Percentiles rank a stretch among this genome's conserved stretches.
Evolutionary conservation across 2,888 invertebrate genomes (phyloP).

Genomic region (Pomacea canaliculata): DNA sequence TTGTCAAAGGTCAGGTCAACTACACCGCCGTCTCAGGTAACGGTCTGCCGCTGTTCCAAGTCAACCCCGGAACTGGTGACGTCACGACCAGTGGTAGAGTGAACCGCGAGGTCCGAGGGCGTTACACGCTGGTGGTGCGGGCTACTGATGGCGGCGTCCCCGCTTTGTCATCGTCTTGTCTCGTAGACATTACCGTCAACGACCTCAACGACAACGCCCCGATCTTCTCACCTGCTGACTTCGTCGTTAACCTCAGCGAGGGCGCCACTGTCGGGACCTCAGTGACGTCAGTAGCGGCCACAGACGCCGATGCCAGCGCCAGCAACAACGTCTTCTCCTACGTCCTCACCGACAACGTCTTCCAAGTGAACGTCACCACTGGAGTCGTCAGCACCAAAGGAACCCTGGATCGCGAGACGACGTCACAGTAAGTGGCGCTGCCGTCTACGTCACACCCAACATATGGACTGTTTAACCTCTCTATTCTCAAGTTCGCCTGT

Average conservation of each 20-base stretch:
- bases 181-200: slow-evolving; percentile 45
- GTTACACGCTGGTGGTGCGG: slow-evolving; percentile 30
- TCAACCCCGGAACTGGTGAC: slow-evolving; percentile 45
- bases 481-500: too few relatives aligned
- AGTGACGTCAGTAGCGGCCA: slow-evolving; percentile 43
- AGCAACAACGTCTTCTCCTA: slow-evolving; percentile 53
- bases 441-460: too few relatives aligned
- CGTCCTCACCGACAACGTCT: slow-evolving; percentile 31
- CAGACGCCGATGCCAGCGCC: slow-evolving; percentile 48
- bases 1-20: slow-evolving; percentile 35
- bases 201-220: slow-evolving; percentile 61
- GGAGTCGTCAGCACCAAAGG: slow-evolving; percentile 46
- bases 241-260: slow-evolving; percentile 45
- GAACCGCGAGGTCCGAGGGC: slow-evolving; percentile 46
- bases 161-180: slow-evolving; percentile 36
- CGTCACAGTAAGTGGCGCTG: slow-evolving; percentile 39
- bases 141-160: slow-evolving; percentile 48
- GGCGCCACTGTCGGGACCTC: slow-evolving; percentile 41
- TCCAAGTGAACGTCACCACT: slow-evolving; percentile 41
- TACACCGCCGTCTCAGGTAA: slow-evolving; percentile 48
- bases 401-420: slow-evolving; percentile 51
- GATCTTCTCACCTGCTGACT: slow-evolving; percentile 37
- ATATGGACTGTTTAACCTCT: too few relatives aligned
- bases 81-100: slow-evolving; percentile 38
- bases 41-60: slow-evolving; percentile 41